Evolutionary conservation across 2,797 vertebrate species (phyloP).

Genomic region (Distichodus sexfasciatus): DNA sequence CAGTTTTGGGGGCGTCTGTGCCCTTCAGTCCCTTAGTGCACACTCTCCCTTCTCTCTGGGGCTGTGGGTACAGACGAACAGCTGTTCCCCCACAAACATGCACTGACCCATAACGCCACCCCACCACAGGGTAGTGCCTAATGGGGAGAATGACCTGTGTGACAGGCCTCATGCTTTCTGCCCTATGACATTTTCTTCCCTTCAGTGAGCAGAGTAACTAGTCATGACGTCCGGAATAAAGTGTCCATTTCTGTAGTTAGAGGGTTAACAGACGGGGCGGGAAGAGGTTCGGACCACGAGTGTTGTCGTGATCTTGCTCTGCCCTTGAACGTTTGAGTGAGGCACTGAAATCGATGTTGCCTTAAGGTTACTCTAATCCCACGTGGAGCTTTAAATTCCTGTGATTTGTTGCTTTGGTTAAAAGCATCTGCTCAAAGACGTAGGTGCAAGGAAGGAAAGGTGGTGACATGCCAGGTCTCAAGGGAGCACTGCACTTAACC

Average conservation of each 20-base stretch:
- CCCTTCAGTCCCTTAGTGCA: slow-evolving; percentile 9
- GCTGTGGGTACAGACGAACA: slow-evolving; percentile 37
- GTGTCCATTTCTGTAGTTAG: background rate
- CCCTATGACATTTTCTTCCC: background rate
- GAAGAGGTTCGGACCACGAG: background rate
- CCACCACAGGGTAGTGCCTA: slow-evolving; percentile 18
- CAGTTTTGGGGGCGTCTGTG: slow-evolving; percentile 31
- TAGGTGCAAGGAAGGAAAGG: background rate
- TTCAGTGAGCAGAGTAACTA: background rate
- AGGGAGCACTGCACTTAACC: background rate
- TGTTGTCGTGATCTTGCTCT: background rate
- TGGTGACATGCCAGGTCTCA: background rate
- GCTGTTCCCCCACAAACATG: slow-evolving; percentile 51
- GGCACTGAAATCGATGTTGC: slow-evolving; percentile 6
- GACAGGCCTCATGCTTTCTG: background rate
- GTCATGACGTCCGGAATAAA: background rate
- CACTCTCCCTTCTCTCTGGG: background rate
- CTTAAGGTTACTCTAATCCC: background rate
- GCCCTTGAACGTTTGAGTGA: background rate
- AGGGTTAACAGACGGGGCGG: background rate
- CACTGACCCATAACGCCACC: slow-evolving; percentile 40
- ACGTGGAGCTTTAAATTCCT: slow-evolving; percentile 5
- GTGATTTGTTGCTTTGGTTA: slow-evolving; percentile 11
- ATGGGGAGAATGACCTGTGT: slow-evolving; percentile 4
- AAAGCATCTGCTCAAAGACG: slow-evolving; percentile 4